A percentile compares a stretch with the other conserved stretches of the same genome.
Evolutionary conservation across 2,888 invertebrate genomes (phyloP).

Genomic region (Macaria liturata): DNA sequence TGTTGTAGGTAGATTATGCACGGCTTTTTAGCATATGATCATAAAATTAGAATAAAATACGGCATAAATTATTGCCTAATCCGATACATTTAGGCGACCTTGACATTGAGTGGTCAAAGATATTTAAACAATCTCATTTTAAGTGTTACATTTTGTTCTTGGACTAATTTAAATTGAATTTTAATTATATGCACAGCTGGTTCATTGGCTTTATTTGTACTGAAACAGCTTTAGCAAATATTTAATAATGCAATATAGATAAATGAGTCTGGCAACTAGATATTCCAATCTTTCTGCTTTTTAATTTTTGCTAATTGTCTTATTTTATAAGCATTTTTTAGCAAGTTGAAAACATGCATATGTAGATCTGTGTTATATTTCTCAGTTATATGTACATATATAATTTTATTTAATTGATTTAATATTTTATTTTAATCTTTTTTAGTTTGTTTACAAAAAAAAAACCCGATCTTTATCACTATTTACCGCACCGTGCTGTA

Average conservation of each 20-base stretch:
- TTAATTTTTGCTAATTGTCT: too few relatives aligned
- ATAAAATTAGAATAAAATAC: conserved; percentile 24
- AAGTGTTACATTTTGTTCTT: background rate
- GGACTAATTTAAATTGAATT: conserved; percentile 6
- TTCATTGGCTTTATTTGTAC: background rate
- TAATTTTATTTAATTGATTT: too few relatives aligned
- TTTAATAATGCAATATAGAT: too few relatives aligned
- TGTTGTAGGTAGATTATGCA: conserved; percentile 18
- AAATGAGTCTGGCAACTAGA: too few relatives aligned
- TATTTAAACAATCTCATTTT: conserved; percentile 11
- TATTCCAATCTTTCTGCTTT: too few relatives aligned
- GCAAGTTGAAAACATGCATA: too few relatives aligned
- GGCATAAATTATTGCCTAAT: conserved; percentile 19
- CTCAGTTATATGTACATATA: too few relatives aligned
- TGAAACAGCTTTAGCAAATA: background rate
- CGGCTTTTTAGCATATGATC: conserved; percentile 13
- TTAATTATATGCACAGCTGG: background rate
- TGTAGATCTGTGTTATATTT: too few relatives aligned
- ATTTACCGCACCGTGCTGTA: background rate
- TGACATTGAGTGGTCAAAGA: conserved; percentile 17
- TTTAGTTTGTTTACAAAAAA: too few relatives aligned
- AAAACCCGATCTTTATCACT: too few relatives aligned
- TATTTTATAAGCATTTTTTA: too few relatives aligned
- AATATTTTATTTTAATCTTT: too few relatives aligned
- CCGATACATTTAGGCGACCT: conserved; percentile 16